These are phyloP conservation scores for Drosophila arawakana DNA, from an alignment of 1,140 invertebrate species.

Conservation along the genomic window DNA sequence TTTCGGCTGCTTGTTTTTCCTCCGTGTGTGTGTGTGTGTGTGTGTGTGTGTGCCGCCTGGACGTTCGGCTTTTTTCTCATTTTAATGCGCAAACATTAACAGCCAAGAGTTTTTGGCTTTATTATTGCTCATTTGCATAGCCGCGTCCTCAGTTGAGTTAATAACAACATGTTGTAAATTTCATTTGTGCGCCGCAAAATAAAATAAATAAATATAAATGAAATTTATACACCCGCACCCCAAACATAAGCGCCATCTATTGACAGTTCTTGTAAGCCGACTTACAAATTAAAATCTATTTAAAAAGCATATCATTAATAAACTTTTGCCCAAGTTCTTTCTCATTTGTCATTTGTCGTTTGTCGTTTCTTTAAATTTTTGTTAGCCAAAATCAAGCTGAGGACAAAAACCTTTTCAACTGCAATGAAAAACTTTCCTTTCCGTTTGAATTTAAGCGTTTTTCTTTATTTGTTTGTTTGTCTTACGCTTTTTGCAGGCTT, in stretches of 20 bases:
- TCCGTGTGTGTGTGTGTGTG: background rate
- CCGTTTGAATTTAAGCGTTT: constrained; percentile 15
- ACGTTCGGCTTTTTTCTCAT: constrained; percentile 41
- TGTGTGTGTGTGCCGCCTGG: constrained; percentile 14
- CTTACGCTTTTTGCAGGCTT: constrained; percentile 2
- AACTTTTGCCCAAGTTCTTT: background rate
- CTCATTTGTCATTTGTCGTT: background rate
- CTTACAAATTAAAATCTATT: background rate
- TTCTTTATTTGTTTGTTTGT: constrained; percentile 9
- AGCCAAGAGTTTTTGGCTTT: constrained; percentile 75
- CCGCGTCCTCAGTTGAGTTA: constrained; percentile 37
- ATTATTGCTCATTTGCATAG: constrained; percentile 76
- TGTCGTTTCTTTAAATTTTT: background rate
- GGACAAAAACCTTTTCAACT: background rate
- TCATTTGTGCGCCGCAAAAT: constrained; percentile 18
- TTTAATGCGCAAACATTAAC: constrained; percentile 76
- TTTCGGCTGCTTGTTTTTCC: constrained; percentile 41
- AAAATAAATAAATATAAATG: constrained; percentile 7
- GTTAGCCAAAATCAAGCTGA: background rate
- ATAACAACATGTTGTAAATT: constrained; percentile 31
- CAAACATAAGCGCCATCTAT: constrained; percentile 3
- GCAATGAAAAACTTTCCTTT: constrained; percentile 28
- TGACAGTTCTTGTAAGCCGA: background rate
- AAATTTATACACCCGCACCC: background rate
- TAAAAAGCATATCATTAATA: background rate